Percentiles rank a stretch among this genome's conserved stretches.
These are phyloP conservation scores for Peribatodes rhomboidaria DNA, from an alignment of 2,888 invertebrate species.

Conservation along the genomic window DNA sequence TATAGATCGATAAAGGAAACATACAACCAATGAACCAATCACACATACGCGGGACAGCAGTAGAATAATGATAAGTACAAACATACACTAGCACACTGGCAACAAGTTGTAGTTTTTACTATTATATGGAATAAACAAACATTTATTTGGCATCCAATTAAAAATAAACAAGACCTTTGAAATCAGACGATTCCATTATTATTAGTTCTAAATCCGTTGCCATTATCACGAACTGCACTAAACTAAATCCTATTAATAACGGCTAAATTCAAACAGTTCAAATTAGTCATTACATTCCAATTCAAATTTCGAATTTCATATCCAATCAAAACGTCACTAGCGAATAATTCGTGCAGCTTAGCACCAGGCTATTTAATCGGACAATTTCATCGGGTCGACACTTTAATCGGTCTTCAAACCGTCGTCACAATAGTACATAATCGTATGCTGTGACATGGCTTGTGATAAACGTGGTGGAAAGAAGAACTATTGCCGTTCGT, in stretches of 20 bases:
- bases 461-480: neutral
- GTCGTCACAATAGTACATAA: conserved; percentile 71
- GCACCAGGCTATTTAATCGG: conserved; percentile 35
- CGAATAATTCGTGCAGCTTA: conserved; percentile 30
- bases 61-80: too few species aligned
- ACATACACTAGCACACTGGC: too few species aligned
- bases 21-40: too few species aligned
- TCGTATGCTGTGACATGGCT: neutral
- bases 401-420: conserved; percentile 79
- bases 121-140: too few species aligned
- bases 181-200: neutral
- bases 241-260: neutral
- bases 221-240: neutral
- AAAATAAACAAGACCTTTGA: too few species aligned
- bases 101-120: too few species aligned
- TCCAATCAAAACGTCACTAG: conserved; percentile 27
- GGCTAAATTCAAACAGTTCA: conserved; percentile 12
- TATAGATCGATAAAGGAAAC: too few species aligned
- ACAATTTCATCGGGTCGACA: conserved; percentile 59
- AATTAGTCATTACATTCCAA: conserved; percentile 6
- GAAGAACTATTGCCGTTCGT: neutral
- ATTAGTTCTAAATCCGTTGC: neutral
- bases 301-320: conserved; percentile 13
- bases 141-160: too few species aligned
- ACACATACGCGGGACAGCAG: too few species aligned